Percentiles rank a stretch among this genome's conserved stretches.
Conservation (phyloP, 1,140 invertebrate genomes). For the Micrasema longulum region DNA sequence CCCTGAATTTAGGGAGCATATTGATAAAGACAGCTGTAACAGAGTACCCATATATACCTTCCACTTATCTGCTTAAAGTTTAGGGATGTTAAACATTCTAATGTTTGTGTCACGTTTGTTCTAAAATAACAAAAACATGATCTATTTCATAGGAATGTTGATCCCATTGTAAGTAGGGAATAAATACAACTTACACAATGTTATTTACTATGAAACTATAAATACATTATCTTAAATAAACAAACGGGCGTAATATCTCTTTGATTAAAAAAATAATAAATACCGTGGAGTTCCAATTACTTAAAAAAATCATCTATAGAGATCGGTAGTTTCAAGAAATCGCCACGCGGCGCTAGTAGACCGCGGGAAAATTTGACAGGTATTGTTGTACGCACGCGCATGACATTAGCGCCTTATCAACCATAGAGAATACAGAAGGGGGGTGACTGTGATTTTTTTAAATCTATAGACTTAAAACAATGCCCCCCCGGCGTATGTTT, state of each 20-base stretch:
- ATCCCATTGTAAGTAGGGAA: conserved; percentile 9
- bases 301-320: not conserved
- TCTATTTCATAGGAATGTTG: conserved; percentile 4
- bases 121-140: conserved; percentile 21
- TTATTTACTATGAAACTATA: conserved; percentile 1
- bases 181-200: too few relatives aligned
- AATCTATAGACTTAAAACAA: conserved; percentile 29
- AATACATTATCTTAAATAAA: too few relatives aligned
- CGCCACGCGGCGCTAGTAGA: conserved; percentile 19
- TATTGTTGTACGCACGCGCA: conserved; percentile 36
- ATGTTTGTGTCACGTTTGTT: conserved; percentile 20
- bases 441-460: conserved; percentile 13
- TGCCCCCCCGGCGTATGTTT: conserved; percentile 46
- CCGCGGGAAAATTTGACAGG: conserved; percentile 32
- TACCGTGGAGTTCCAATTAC: too few relatives aligned
- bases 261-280: too few relatives aligned
- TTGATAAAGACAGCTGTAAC: not conserved
- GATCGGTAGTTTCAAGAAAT: conserved; percentile 6
- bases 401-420: conserved; percentile 36
- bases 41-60: not conserved
- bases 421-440: not conserved
- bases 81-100: conserved; percentile 10
- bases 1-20: not conserved
- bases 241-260: too few relatives aligned
- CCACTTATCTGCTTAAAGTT: not conserved